Conservation (phyloP, 2,113 vertebrate genomes). For the Talpa occidentalis region DNA sequence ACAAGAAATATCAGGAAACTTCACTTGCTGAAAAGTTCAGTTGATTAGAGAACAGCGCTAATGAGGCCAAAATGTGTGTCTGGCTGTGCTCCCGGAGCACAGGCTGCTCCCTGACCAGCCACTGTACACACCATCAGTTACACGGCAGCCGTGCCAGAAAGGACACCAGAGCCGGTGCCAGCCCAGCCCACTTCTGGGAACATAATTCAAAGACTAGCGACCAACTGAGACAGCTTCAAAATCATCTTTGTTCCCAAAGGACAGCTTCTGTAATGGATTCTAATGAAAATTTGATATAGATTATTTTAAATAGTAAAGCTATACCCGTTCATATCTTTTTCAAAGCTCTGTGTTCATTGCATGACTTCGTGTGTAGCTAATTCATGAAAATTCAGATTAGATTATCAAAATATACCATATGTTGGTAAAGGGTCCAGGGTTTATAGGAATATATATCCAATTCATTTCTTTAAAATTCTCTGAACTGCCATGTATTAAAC, state of each 20-base stretch:
- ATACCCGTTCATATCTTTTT: neutral
- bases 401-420: neutral
- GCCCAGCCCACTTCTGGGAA: neutral
- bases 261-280: conserved; percentile 2
- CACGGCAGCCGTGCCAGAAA: neutral
- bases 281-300: neutral
- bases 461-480: neutral
- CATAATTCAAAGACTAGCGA: neutral
- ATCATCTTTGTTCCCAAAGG: neutral
- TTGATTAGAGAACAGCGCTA: conserved; percentile 7
- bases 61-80: conserved; percentile 47
- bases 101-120: conserved; percentile 51
- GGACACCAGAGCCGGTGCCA: neutral
- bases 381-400: neutral
- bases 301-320: conserved; percentile 44
- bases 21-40: conserved; percentile 15
- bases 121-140: conserved; percentile 13
- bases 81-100: conserved; percentile 42
- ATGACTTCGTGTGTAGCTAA: conserved; percentile 21
- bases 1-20: conserved; percentile 33
- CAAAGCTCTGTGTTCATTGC: conserved; percentile 5
- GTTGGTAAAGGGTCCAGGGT: neutral
- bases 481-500: conserved; percentile 67
- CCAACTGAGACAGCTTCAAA: neutral
- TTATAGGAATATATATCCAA: conserved; percentile 53